phyloP scores from a whole-genome alignment of 2,888 invertebrate species.

The Stomorhina lunata region DNA sequence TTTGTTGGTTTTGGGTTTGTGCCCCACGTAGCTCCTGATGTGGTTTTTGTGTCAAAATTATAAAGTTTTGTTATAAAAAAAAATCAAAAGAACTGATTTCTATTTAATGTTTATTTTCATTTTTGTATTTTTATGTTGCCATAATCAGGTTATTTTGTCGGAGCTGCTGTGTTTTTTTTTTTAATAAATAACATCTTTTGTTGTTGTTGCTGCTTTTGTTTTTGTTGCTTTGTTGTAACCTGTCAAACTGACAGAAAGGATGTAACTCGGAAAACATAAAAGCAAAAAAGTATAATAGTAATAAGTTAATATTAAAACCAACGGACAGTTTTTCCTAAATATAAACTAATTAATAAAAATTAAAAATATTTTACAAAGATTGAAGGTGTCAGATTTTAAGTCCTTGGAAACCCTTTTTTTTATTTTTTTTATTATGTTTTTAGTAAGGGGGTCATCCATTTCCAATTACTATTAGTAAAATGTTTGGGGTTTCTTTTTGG shows the following conservation, averaged over 20 bases:
- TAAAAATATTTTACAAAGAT: constrained; percentile 17
- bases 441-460: background rate
- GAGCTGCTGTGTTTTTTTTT: background rate
- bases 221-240: background rate
- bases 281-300: background rate
- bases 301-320: background rate
- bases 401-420: background rate
- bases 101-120: constrained; percentile 8
- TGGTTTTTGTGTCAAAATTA: background rate
- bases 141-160: constrained; percentile 26
- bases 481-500: background rate
- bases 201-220: background rate
- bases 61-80: constrained; percentile 51
- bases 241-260: constrained; percentile 16
- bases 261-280: background rate
- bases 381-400: background rate
- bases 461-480: background rate
- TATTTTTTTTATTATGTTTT: too few species aligned
- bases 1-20: too few species aligned
- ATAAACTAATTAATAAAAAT: constrained; percentile 45
- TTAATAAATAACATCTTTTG: too few species aligned
- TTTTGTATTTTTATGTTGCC: too few species aligned
- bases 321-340: background rate
- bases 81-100: too few species aligned
- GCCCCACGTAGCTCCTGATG: background rate